phyloP scores from a whole-genome alignment of 2,888 invertebrate species.

The Drepana falcataria region DNA sequence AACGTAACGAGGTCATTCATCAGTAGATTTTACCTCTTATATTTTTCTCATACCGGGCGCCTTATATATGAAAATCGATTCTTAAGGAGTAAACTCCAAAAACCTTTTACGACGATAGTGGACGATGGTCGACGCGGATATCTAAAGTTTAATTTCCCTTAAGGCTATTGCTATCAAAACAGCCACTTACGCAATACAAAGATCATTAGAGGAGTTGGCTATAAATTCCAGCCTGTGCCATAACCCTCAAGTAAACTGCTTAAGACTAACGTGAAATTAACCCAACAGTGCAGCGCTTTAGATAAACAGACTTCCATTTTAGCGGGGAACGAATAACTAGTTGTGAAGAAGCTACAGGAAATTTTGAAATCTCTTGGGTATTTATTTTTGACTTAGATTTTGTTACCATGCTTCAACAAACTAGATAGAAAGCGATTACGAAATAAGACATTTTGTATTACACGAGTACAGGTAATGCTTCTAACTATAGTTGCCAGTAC shows the following conservation, averaged over 20 bases:
- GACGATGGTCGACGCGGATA: background rate
- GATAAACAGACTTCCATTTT: slow-evolving; percentile 23
- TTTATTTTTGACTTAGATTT: too few relatives aligned
- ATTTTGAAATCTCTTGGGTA: background rate
- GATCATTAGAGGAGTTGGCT: slow-evolving; percentile 53
- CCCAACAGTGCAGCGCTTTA: slow-evolving; percentile 40
- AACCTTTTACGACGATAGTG: too few relatives aligned
- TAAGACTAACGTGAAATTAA: slow-evolving; percentile 62
- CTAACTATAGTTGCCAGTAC: too few relatives aligned
- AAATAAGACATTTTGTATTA: too few relatives aligned
- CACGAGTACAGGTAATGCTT: too few relatives aligned
- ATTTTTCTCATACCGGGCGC: too few relatives aligned
- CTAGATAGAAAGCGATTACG: too few relatives aligned
- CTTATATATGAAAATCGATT: too few relatives aligned
- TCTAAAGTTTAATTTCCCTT: background rate
- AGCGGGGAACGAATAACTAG: slow-evolving; percentile 14
- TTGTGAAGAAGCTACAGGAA: slow-evolving; percentile 22
- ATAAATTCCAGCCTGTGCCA: slow-evolving; percentile 54
- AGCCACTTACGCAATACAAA: slow-evolving; percentile 43
- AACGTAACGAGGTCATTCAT: too few relatives aligned
- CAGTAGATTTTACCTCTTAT: too few relatives aligned
- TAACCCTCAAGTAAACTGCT: slow-evolving; percentile 47
- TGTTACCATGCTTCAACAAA: too few relatives aligned
- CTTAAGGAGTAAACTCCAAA: too few relatives aligned
- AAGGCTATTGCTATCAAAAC: slow-evolving; percentile 1